These are phyloP conservation scores for Yponomeuta evonymella DNA, from an alignment of 2,888 invertebrate species.

Conservation along the genomic window DNA sequence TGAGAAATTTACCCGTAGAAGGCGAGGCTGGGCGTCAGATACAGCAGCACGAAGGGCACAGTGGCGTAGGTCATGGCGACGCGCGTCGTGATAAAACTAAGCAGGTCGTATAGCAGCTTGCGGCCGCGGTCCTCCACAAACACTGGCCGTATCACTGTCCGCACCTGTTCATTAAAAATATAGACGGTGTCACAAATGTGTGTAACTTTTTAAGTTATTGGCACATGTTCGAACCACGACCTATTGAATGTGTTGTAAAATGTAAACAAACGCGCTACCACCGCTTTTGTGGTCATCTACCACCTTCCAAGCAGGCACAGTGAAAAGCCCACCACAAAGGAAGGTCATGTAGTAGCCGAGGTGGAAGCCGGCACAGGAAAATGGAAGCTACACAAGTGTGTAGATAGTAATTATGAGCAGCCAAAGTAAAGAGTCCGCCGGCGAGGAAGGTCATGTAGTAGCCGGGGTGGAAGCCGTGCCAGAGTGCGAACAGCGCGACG, in stretches of 20 bases:
- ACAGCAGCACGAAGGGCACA: conserved; percentile 93
- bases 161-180: conserved; percentile 72
- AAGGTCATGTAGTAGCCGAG: conserved; percentile 79
- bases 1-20: conserved; percentile 81
- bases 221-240: too few relatives aligned
- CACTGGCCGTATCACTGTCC: conserved; percentile 85
- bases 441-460: conserved; percentile 79
- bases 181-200: too few relatives aligned
- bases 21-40: conserved; percentile 84
- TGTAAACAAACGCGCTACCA: too few relatives aligned
- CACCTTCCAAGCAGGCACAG: too few relatives aligned
- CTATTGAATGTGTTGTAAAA: too few relatives aligned
- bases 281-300: too few relatives aligned
- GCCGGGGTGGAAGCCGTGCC: conserved; percentile 58
- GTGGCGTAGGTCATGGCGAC: conserved; percentile 92
- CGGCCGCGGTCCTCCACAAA: conserved; percentile 81
- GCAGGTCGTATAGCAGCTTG: conserved; percentile 87
- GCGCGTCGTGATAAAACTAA: conserved; percentile 89
- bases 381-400: too few relatives aligned
- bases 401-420: conserved; percentile 57
- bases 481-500: conserved; percentile 75
- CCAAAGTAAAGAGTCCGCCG: conserved; percentile 92
- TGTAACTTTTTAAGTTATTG: too few relatives aligned
- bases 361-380: too few relatives aligned
- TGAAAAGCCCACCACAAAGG: conserved; percentile 34